Evolutionary conservation across 2,797 vertebrate genomes (phyloP).

Genomic region (Sebastes aleutianus): DNA sequence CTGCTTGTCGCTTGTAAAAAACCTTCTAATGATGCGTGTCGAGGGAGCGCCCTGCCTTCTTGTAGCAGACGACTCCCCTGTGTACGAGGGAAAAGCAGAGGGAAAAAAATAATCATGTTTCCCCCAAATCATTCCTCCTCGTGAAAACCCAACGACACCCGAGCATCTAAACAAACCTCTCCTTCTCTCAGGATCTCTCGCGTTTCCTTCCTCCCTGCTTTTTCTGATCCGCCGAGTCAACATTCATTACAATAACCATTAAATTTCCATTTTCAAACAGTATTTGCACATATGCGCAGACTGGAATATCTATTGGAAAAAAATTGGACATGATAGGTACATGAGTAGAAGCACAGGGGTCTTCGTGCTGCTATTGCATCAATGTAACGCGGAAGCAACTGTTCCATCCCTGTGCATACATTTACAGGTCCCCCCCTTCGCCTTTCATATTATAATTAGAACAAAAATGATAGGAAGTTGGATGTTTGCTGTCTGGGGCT

Average conservation of each 20-base stretch:
- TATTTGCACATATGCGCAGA: conserved; percentile 47
- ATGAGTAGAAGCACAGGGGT: conserved; percentile 64
- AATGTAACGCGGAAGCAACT: conserved; percentile 39
- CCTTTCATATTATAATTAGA: conserved; percentile 79
- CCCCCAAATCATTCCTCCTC: conserved; percentile 78
- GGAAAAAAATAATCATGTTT: conserved; percentile 80
- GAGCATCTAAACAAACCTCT: conserved; percentile 74
- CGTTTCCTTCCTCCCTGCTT: conserved; percentile 40
- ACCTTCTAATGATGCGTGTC: conserved; percentile 94
- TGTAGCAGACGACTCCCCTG: conserved; percentile 86
- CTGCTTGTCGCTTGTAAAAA: conserved; percentile 93
- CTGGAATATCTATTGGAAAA: conserved; percentile 60
- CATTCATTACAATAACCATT: conserved; percentile 85
- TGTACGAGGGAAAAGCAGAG: conserved; percentile 79
- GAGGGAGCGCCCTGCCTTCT: conserved; percentile 89
- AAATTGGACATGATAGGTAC: conserved; percentile 83
- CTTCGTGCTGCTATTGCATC: conserved; percentile 57
- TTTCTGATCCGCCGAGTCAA: conserved; percentile 78
- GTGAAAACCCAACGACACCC: conserved; percentile 66
- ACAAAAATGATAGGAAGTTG: conserved; percentile 63
- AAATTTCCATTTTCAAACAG: conserved; percentile 73
- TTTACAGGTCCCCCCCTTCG: conserved; percentile 48
- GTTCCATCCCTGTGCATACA: conserved; percentile 42
- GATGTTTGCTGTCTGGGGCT: conserved; percentile 67
- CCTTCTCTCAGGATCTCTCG: conserved; percentile 54